Evolutionary conservation across 1,140 invertebrate species (phyloP), one percentile per base, ranked within the genome.

Genomic region (Meloidogyne floridensis): DNA sequence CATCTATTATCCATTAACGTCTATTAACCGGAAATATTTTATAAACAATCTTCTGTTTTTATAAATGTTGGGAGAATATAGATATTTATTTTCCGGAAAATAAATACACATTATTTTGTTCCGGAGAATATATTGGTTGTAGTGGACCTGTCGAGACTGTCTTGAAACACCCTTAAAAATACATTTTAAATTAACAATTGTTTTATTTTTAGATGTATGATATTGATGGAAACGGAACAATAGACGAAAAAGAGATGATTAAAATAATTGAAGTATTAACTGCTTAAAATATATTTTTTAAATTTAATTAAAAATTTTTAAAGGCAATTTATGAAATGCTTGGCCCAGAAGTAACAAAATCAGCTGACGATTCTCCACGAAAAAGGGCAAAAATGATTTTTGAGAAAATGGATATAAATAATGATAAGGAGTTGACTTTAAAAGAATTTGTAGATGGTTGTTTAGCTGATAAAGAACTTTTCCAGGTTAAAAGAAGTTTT

Each of bases 381-480:
- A 96, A 98, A 90, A 92, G 97, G 85, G 96, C 97, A 81, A 96
- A 96, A 92, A 97, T 96, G 91, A 99, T 99, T 85, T 99, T 99
- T 91, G 94, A 95, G 72, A 98, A 98, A 92, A 98, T 99, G 96
- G 97, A 99, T 90, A 94, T 96, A 90, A 98, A 99, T 92, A 96
- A 96, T 91, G 97, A 98, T 91, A 96, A 96, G 72, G 96, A 98
- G 90, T 93, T 99, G 87, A 98, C 96, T 70, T 95, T 98, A 91
- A 95, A 98, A 83, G 97, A 99, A 92, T 99, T 99, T 92, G 94
- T 99, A 47, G 97, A 98, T 91, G 97, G 97, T 72, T 99, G 97
- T 91, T 93, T 98, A 87, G 95, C 98, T 90, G 97, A 99, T 90
- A 96, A 89, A 81, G 88, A 89, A 71, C 88, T 89, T 56, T 89